Percentiles rank a stretch among this genome's conserved stretches.
These are phyloP conservation scores for Montipora foliosa DNA, from an alignment of 64 coral and sea anemone species.

Conservation along the genomic window DNA sequence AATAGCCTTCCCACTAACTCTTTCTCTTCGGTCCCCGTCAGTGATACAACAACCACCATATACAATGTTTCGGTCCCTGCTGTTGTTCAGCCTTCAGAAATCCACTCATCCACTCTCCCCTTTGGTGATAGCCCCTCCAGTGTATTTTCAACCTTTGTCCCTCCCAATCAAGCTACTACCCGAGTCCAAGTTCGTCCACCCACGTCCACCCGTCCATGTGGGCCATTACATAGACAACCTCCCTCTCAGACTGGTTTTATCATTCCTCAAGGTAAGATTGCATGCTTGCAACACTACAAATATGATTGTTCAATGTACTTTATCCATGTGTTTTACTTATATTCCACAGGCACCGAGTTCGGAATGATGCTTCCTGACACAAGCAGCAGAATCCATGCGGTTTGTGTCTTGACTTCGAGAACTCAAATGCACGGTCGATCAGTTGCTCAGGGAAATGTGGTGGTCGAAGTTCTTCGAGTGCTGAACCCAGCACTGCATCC, in stretches of 20 bases:
- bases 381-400: background rate
- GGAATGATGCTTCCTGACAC: background rate
- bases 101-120: too few relatives aligned
- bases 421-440: slow-evolving; percentile 29
- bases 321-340: background rate
- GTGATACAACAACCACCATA: too few relatives aligned
- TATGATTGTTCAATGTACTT: background rate
- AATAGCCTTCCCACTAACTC: background rate
- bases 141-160: too few relatives aligned
- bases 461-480: slow-evolving; percentile 20
- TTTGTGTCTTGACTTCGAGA: background rate
- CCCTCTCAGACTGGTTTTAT: background rate
- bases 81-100: too few relatives aligned
- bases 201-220: too few relatives aligned
- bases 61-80: too few relatives aligned
- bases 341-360: slow-evolving; percentile 16
- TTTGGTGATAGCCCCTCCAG: too few relatives aligned
- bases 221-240: too few relatives aligned
- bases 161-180: too few relatives aligned
- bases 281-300: background rate
- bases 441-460: slow-evolving; percentile 30
- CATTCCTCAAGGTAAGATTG: background rate
- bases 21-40: too few relatives aligned
- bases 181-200: too few relatives aligned
- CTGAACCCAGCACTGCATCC: slow-evolving; percentile 35